Base-by-base conservation (phyloP, 2,888 invertebrate species). In the Caenorhabditis afra region DNA sequence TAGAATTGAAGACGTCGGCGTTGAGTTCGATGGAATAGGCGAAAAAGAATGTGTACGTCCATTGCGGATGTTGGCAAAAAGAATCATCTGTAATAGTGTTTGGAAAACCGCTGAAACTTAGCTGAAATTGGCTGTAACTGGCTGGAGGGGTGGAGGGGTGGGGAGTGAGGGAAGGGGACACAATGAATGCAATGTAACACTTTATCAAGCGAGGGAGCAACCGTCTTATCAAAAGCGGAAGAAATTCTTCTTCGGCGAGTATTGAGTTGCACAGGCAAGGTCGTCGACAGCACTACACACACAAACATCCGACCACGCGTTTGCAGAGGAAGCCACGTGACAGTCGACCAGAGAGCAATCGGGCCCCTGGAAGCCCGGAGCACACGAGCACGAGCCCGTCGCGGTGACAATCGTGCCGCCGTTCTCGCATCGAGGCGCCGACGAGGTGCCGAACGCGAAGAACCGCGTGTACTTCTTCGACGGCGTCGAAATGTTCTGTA, bases 231-330 rank as follows among this genome's bases (percentile, higher is more conserved):
- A 29, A 7, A 29, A 29, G 29, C 3, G 7, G 29, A 29, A 7
- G 7, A 29, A 7, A 29, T 7, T 29, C 29, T 7, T 29, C 29
- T 29, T 29, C 29, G 29, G 23, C 5, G 49, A 23, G 44, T 45
- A 65, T 18, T 35, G 23, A 7, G 2, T 44, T 7, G 73, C 73
- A 52, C 73, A 73, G 5, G 44, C n/a, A 1, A 16, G 50, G 45
- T 73, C 73, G 10, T 58, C 55, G 12, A 65, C 37, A 5, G 23
- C 16, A 0, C 20, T 16, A n/a, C 75, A 75, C n/a, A 66, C 55
- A 18, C 75, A 75, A 8, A 61, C 75, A 55, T 75, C 61, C 4
- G 59, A 61, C 75, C 75, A 75, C n/a, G 66, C 66, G n/a, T 75
- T 75, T 0, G 16, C 47, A 5, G 66, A 57, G 4, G 10, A 16